Percentiles rank a stretch among this genome's conserved stretches.
Conservation (phyloP, 1,140 invertebrate species). For the Manduca sexta region DNA sequence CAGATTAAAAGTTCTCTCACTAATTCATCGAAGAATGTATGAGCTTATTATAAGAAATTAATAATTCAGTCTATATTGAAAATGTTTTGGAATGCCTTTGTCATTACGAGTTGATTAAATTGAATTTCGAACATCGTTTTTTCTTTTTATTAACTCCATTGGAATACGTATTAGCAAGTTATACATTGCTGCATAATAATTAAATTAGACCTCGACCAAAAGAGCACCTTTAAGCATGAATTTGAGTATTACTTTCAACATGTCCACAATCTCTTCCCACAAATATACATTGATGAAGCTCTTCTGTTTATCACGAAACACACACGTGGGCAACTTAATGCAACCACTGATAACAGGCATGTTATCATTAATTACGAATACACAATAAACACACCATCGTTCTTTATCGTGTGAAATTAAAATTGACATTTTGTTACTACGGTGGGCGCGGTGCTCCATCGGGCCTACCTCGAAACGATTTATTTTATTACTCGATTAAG, state of each 20-base stretch:
- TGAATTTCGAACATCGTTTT: not conserved
- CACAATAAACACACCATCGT: slow-evolving; percentile 32
- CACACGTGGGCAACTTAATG: slow-evolving; percentile 6
- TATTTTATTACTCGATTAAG: slow-evolving; percentile 62
- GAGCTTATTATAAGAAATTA: slow-evolving; percentile 37
- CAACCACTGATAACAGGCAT: too few species aligned
- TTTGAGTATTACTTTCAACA: too few species aligned
- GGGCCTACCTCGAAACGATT: slow-evolving; percentile 37
- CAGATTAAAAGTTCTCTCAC: slow-evolving; percentile 53
- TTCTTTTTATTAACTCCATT: too few species aligned
- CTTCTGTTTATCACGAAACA: too few species aligned
- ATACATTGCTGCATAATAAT: too few species aligned
- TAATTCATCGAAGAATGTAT: slow-evolving; percentile 38
- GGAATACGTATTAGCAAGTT: too few species aligned
- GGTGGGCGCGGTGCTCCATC: slow-evolving; percentile 14
- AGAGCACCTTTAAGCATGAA: too few species aligned
- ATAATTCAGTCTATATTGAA: not conserved
- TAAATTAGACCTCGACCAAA: too few species aligned
- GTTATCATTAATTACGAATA: too few species aligned
- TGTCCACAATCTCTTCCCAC: too few species aligned
- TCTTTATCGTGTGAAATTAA: slow-evolving; percentile 49
- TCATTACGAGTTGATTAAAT: slow-evolving; percentile 10
- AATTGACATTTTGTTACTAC: slow-evolving; percentile 47
- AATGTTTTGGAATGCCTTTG: slow-evolving; percentile 19
- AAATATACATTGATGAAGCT: too few species aligned